Evolutionary conservation across 64 coral and sea anemone species (phyloP), one percentile per base, ranked within the genome.

Genomic region (Porites lutea): DNA sequence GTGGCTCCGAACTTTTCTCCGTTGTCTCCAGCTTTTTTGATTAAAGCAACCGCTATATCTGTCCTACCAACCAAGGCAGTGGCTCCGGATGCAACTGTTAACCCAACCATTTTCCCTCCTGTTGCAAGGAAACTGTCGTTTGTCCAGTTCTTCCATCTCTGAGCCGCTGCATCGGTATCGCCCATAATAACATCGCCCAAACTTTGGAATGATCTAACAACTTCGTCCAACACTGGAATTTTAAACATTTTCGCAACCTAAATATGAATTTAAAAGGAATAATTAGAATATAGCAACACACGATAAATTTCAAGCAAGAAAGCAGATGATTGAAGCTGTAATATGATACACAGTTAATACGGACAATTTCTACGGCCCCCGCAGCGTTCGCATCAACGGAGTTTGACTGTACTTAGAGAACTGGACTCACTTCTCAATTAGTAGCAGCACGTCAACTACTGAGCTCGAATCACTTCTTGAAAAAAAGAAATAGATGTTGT

Each of bases 121-220:
- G 65, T 69, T 16, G 65, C 65, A 69, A 69, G 65, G 65, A 69
- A 69, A 16, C 65, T 69, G 65, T 69, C 65, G 65, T 69, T 69
- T 69, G 65, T 69, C 65, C 65, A 69, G 15, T 69, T 69, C 65
- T 69, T 19, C 65, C 65, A 69, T 21, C 65, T 69, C 14, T 21
- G 18, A n/a, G 16, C 6, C 18, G 65, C 65, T 4, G 65, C 11
- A 69, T 15, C 65, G 7, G 65, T 69, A 69, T 69, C 65, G 22
- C 65, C 65, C 18, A 21, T 69, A 69, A 69, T 16, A 69, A 21
- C 65, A 0, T 69, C 65, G 16, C 65, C 65, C 22, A 69, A 16
- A 69, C 65, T 69, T 19, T 69, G 65, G 65, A 69, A 15, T 69
- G 65, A 69, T 21, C 65, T 69, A 6, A 69, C 65, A 69, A 69